Conservation (phyloP, 2,113 vertebrate species). For the Calcarius ornatus region DNA sequence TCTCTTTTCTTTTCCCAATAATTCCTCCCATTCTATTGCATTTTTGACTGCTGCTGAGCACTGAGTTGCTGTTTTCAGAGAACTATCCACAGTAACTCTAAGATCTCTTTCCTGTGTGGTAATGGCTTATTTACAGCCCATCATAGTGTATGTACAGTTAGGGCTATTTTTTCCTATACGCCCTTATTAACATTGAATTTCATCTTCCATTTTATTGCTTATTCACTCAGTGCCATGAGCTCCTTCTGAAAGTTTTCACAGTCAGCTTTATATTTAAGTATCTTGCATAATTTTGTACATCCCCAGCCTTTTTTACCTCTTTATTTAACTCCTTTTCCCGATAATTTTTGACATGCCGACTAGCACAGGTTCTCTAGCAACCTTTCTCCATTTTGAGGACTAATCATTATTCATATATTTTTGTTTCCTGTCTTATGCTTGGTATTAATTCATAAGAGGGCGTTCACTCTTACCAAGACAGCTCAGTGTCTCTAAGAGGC, state of each 20-base stretch:
- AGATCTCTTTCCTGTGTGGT: constrained; percentile 4
- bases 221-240: background rate
- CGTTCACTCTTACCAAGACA: background rate
- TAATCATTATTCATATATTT: background rate
- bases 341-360: background rate
- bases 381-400: background rate
- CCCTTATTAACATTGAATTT: constrained; percentile 25
- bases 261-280: background rate
- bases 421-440: background rate
- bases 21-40: background rate
- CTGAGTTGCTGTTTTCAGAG: background rate
- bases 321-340: background rate
- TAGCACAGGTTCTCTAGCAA: background rate
- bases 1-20: background rate
- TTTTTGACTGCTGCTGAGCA: background rate
- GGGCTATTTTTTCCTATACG: background rate
- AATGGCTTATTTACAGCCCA: constrained; percentile 32
- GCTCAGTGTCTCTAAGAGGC: background rate
- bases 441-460: background rate
- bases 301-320: background rate
- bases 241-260: background rate
- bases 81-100: background rate
- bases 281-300: background rate
- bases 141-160: background rate
- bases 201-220: constrained; percentile 40